These are phyloP conservation scores for Lucifuga dentata DNA, from an alignment of 2,113 vertebrate species.

Conservation along the genomic window DNA sequence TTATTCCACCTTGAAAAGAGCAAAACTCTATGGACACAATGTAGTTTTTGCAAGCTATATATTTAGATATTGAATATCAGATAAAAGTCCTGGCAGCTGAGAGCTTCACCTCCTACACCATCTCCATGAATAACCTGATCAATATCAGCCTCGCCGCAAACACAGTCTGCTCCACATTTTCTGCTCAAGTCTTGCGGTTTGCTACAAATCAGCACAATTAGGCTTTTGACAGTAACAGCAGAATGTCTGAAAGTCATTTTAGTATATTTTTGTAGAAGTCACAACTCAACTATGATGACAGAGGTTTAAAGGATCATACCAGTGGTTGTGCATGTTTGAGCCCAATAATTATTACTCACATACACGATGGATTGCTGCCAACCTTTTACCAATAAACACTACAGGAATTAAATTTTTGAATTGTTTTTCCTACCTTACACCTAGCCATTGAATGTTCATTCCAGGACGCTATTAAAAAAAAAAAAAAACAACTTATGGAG, in stretches of 20 bases:
- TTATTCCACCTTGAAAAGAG: background rate
- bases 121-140: slow-evolving; percentile 7
- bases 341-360: no score
- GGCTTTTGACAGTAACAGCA: slow-evolving; percentile 37
- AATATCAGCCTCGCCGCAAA: background rate
- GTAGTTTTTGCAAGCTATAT: background rate
- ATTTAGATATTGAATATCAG: slow-evolving; percentile 8
- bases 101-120: background rate
- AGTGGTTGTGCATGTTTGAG: no score
- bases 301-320: no score
- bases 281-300: slow-evolving; percentile 48
- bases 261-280: slow-evolving; percentile 44
- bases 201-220: slow-evolving; percentile 31
- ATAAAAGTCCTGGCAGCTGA: background rate
- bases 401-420: no score
- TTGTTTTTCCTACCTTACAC: no score
- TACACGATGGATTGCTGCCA: no score
- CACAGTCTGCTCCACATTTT: slow-evolving; percentile 5
- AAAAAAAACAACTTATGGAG: no score
- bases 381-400: no score
- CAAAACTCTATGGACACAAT: background rate
- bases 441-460: no score
- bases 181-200: background rate
- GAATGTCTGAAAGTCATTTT: slow-evolving; percentile 35
- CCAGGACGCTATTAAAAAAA: no score